These are phyloP conservation scores for Otis tarda DNA, from an alignment of 2,113 vertebrate species.

Conservation along the genomic window DNA sequence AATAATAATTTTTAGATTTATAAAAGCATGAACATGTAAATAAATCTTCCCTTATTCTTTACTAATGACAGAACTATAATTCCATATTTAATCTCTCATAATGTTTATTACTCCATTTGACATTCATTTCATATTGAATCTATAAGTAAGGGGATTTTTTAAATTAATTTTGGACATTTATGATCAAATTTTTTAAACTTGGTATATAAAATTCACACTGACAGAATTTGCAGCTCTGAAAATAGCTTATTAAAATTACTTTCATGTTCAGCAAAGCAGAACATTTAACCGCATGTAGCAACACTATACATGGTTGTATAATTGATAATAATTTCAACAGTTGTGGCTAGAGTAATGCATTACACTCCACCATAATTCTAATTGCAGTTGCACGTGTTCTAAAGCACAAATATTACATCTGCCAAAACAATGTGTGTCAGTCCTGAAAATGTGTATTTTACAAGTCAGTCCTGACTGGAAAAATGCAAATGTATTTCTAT, in stretches of 20 bases:
- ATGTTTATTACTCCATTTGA: neutral
- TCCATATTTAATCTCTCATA: neutral
- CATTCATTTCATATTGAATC: neutral
- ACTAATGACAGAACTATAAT: neutral
- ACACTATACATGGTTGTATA: neutral
- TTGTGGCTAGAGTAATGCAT: neutral
- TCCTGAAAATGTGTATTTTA: neutral
- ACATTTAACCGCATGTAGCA: neutral
- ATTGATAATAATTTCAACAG: neutral
- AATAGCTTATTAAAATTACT: neutral
- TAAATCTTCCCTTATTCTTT: neutral
- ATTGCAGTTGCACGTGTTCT: neutral
- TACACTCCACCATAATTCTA: neutral
- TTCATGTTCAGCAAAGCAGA: neutral
- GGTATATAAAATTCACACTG: neutral
- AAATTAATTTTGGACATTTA: neutral
- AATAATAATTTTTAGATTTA: neutral
- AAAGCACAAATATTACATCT: neutral
- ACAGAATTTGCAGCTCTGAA: no score
- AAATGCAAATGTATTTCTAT: neutral
- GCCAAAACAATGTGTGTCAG: neutral
- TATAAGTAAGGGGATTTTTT: neutral
- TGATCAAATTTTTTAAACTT: neutral
- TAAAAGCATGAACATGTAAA: neutral
- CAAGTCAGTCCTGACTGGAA: neutral